Evolutionary conservation across 2,113 vertebrate genomes (phyloP).

Genomic region (Opisthocomus hoazin): DNA sequence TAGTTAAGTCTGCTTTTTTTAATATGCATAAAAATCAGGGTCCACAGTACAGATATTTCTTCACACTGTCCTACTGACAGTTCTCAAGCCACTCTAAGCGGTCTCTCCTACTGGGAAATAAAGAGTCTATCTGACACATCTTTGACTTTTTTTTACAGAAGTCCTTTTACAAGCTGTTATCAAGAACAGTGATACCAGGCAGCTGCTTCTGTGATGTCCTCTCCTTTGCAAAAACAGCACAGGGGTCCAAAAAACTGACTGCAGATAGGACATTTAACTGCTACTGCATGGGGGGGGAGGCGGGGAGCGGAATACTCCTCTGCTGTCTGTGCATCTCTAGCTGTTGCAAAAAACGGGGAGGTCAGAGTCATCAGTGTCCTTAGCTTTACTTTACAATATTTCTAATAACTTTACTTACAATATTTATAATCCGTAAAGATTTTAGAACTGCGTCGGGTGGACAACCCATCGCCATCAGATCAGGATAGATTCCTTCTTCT

Average conservation of each 20-base stretch:
- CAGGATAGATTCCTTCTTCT: conserved; percentile 89
- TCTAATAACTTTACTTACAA: conserved; percentile 78
- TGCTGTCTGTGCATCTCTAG: not conserved
- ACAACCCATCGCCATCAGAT: conserved; percentile 82
- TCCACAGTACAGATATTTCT: not conserved
- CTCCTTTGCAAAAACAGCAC: not conserved
- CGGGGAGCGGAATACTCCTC: not conserved
- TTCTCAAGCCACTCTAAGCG: not conserved
- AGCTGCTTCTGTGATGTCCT: not conserved
- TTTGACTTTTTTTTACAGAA: not conserved
- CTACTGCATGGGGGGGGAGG: too few relatives aligned
- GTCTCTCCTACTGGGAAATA: not conserved
- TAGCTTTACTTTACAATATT: conserved; percentile 70
- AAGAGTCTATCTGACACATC: not conserved
- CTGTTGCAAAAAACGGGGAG: not conserved
- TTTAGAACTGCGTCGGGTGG: conserved; percentile 70
- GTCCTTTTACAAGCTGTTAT: not conserved
- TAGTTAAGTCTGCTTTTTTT: not conserved
- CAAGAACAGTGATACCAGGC: not conserved
- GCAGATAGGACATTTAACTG: not conserved
- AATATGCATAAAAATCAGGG: not conserved
- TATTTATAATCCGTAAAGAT: conserved; percentile 80
- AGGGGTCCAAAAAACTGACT: not conserved
- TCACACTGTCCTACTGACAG: not conserved
- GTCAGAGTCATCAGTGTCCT: not conserved